phyloP scores from a whole-genome alignment of 2,113 vertebrate genomes.

The Passer domesticus region DNA sequence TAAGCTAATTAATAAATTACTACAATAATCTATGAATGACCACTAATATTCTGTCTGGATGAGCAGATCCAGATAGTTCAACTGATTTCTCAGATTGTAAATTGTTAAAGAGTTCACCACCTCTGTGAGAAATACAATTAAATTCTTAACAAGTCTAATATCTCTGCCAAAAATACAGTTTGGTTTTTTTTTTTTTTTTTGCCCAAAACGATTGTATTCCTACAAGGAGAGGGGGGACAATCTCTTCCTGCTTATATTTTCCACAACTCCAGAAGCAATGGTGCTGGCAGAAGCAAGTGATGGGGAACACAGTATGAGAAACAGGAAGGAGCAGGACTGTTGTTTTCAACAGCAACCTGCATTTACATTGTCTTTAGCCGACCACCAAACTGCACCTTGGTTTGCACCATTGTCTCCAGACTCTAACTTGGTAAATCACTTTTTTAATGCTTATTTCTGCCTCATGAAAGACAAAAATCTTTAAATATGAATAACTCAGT shows the following conservation, averaged over 20 bases:
- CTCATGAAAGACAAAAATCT: not conserved
- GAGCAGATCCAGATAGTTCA: constrained; percentile 12
- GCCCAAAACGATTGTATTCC: not conserved
- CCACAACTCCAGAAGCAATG: not conserved
- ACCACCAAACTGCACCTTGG: not conserved
- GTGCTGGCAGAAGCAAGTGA: not conserved
- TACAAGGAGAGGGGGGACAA: not conserved
- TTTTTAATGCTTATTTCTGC: not conserved
- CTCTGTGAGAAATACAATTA: constrained; percentile 12
- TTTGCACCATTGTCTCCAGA: not conserved
- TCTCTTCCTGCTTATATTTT: not conserved
- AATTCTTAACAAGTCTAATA: constrained; percentile 3
- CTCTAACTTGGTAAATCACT: not conserved
- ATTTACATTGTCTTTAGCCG: not conserved
- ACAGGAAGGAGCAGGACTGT: not conserved
- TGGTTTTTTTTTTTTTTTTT: not conserved
- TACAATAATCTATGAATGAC: not conserved
- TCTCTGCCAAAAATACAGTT: not conserved
- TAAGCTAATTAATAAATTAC: constrained; percentile 31
- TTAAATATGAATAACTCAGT: not conserved
- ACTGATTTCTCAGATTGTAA: constrained; percentile 14
- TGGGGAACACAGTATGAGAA: not conserved
- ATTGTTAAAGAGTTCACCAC: not conserved
- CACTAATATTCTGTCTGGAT: not conserved
- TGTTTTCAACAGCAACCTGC: not conserved